A percentile compares a stretch with the other conserved stretches of the same genome.
phyloP scores from a whole-genome alignment of 1,140 invertebrate species.

The Lanistes nyassanus region DNA sequence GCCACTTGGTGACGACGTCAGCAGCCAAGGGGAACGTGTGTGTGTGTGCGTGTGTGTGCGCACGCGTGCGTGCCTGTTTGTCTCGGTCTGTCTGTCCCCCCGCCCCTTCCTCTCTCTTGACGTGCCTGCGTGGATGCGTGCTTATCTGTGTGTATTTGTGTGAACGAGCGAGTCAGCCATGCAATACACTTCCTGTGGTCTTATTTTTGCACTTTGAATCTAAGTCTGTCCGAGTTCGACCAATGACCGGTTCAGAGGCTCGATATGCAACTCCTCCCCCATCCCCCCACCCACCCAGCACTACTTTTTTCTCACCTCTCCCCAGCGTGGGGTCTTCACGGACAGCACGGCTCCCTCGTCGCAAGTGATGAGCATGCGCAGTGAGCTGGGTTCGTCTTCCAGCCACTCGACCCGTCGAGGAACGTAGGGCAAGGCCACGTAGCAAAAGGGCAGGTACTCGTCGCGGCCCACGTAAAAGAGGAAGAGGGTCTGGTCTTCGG shows the following conservation, averaged over 20 bases:
- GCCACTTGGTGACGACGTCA: too few relatives aligned
- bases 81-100: not conserved
- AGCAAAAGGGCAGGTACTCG: conserved; percentile 1
- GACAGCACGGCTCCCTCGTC: conserved; percentile 9
- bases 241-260: too few relatives aligned
- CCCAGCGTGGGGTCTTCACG: not conserved
- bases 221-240: too few relatives aligned
- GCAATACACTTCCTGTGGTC: too few relatives aligned
- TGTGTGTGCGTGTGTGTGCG: conserved; percentile 18
- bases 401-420: conserved; percentile 1
- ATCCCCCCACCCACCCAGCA: not conserved
- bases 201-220: too few relatives aligned
- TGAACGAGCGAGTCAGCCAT: too few relatives aligned
- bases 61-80: conserved; percentile 14
- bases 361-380: not conserved
- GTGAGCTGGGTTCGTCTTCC: not conserved
- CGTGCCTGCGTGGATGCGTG: not conserved
- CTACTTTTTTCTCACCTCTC: not conserved
- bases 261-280: too few relatives aligned
- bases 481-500: conserved; percentile 15
- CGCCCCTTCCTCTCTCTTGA: not conserved
- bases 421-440: not conserved
- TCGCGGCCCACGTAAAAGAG: conserved; percentile 1
- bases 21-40: conserved; percentile 6
- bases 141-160: too few relatives aligned